Conservation (phyloP, 2,113 vertebrate genomes). For the Oncorhynchus keta region DNA sequence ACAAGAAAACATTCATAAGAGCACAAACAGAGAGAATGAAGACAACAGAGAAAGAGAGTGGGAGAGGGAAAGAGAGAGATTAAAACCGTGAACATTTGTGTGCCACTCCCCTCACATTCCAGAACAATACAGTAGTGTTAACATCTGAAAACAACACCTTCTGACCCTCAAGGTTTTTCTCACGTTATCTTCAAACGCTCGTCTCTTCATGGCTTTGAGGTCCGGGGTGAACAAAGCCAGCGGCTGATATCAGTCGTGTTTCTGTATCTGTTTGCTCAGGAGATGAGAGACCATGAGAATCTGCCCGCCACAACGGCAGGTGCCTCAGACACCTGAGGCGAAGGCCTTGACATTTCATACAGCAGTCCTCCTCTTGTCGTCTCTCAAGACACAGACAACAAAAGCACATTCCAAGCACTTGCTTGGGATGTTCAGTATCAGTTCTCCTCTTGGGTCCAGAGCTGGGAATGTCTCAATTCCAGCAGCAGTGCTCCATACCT, state of each 20-base stretch:
- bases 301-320: neutral
- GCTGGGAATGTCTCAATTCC: too few relatives aligned
- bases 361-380: too few relatives aligned
- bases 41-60: neutral
- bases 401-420: too few relatives aligned
- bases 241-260: neutral
- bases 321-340: neutral
- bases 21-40: neutral
- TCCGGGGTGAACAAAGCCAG: neutral
- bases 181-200: neutral
- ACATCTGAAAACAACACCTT: neutral
- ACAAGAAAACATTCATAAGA: too few relatives aligned
- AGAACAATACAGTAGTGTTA: neutral
- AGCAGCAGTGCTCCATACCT: too few relatives aligned
- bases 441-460: too few relatives aligned
- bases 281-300: constrained; percentile 2
- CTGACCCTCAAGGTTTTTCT: neutral
- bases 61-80: neutral
- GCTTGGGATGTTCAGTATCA: too few relatives aligned
- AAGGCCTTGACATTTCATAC: neutral
- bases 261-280: neutral
- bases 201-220: constrained; percentile 1
- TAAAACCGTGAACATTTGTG: neutral
- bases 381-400: too few relatives aligned
- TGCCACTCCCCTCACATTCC: neutral